These are phyloP conservation scores for Drosophila miranda DNA, from an alignment of 1,140 invertebrate genomes.

Conservation along the genomic window DNA sequence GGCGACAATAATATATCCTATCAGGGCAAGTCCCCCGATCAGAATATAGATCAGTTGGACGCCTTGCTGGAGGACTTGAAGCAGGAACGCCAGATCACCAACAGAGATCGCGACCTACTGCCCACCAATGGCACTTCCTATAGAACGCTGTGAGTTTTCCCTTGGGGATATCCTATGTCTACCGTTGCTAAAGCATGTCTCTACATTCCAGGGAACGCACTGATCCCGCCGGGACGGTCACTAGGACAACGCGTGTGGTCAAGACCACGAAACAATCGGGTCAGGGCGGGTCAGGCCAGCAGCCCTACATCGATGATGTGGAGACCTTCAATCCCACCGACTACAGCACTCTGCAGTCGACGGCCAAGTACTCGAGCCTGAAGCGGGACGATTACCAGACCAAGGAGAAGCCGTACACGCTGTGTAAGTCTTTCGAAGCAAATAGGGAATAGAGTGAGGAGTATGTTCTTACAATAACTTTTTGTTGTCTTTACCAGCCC, in stretches of 20 bases:
- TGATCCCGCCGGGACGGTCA: constrained; percentile 71
- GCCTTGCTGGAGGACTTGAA: constrained; percentile 84
- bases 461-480: not conserved
- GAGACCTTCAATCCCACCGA: constrained; percentile 70
- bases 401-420: constrained; percentile 63
- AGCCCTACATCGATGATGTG: constrained; percentile 61
- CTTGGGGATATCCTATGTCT: no score
- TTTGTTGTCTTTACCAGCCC: constrained; percentile 23
- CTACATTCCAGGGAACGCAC: constrained; percentile 57
- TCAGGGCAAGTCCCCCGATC: constrained; percentile 73
- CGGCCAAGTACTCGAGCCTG: constrained; percentile 69
- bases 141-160: constrained; percentile 65
- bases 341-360: constrained; percentile 72
- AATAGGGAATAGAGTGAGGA: no score
- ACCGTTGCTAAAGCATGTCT: not conserved
- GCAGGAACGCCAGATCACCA: constrained; percentile 81
- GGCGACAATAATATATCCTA: constrained; percentile 66
- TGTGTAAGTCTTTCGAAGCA: constrained; percentile 18
- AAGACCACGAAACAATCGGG: constrained; percentile 71
- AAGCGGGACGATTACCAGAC: constrained; percentile 65
- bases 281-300: constrained; percentile 42
- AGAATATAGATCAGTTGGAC: constrained; percentile 84
- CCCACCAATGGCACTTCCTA: constrained; percentile 58
- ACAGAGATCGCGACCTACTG: constrained; percentile 70
- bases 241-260: constrained; percentile 77